A percentile compares a stretch with the other conserved stretches of the same genome.
phyloP scores from a whole-genome alignment of 2,113 vertebrate genomes.

The Carassius auratus region DNA sequence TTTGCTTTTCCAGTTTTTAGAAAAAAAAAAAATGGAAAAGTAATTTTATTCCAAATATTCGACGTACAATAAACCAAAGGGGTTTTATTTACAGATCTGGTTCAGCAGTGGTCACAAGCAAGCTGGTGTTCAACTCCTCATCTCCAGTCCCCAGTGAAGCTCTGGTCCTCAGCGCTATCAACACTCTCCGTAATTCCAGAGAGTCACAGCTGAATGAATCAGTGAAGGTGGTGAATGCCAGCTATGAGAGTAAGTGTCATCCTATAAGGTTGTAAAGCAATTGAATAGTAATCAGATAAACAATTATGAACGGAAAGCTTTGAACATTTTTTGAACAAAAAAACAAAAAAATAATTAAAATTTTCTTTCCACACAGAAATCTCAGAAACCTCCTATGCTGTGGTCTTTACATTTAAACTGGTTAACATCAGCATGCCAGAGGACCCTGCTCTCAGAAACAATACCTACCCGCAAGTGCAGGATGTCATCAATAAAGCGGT shows the following conservation, averaged over 20 bases:
- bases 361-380: too few relatives aligned
- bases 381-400: too few relatives aligned
- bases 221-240: slow-evolving; percentile 20
- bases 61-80: neutral
- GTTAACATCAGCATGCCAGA: neutral
- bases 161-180: neutral
- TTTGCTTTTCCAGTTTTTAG: neutral
- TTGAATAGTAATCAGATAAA: too few relatives aligned
- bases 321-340: too few relatives aligned
- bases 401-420: neutral
- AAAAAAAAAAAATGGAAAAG: neutral
- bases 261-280: neutral
- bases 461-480: neutral
- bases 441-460: neutral
- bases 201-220: neutral
- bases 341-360: too few relatives aligned
- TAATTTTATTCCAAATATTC: neutral
- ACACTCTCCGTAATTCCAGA: neutral
- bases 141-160: too few relatives aligned
- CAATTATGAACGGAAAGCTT: too few relatives aligned
- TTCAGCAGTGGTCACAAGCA: slow-evolving; percentile 1
- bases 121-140: slow-evolving; percentile 14
- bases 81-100: neutral
- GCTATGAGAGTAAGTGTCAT: slow-evolving; percentile 3
- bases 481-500: slow-evolving; percentile 3